Base-by-base conservation (phyloP, 2,888 invertebrate species). In the Liodrosophila aerea region DNA sequence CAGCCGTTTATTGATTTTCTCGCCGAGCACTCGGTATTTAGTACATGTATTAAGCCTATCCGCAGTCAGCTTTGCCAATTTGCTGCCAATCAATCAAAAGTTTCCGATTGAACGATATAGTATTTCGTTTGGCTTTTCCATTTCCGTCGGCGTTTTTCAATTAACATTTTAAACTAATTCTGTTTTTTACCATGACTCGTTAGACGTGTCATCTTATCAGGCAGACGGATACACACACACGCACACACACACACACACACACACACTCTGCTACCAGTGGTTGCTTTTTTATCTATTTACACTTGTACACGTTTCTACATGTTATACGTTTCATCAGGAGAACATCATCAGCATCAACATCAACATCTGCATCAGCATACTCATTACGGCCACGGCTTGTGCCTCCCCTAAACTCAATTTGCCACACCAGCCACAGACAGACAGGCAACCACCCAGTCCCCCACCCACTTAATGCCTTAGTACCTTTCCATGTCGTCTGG, bases 281-380 rank as follows among this genome's bases (percentile, higher is more conserved):
- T n/a, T n/a, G n/a, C 39, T 43, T 65, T 62, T 61, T 81, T 81
- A 84, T 81, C 85, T 82, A 77, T 77, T 84, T 84, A 86, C 81
- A 84, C 86, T 86, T 82, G 85, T 77, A 82, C 82, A 86, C 86
- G 86, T 82, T 72, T 66, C 64, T 60, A 52, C 60, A 67, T 66
- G 68, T 62, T 59, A 77, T 72, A 75, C 76, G 73, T 83, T 73
- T 63, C 73, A 73, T 62, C 74, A 70, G 54, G 46, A 45, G 40
- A 75, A 64, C 67, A 60, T 34, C 73, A 45, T 41, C 65, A 44
- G 8, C 58, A 49, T 29, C 44, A 39, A 18, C 64, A 56, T 37
- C 64, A 29, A 2, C 27, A 12, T n/a, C 27, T 13, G 27, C n/a
- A 13, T 13, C 12, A 50, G 16, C 37, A 37, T n/a, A 15, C 37